These are phyloP conservation scores for Monopterus albus DNA, from an alignment of 2,113 vertebrate genomes.

Conservation along the genomic window DNA sequence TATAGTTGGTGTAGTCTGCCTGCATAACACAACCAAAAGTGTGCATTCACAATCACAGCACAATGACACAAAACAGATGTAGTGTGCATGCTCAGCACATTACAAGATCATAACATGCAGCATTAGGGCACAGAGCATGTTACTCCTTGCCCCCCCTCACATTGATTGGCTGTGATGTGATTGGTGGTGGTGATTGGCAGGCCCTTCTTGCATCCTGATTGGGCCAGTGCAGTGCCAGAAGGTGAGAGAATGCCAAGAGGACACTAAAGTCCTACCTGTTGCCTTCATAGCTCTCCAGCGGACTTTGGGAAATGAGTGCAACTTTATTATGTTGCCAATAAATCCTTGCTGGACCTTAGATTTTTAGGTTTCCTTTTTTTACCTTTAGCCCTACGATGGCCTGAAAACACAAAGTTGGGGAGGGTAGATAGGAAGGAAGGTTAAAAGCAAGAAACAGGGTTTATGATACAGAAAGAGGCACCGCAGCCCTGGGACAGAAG, in stretches of 20 bases:
- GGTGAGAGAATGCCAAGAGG: conserved; percentile 38
- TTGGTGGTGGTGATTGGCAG: conserved; percentile 71
- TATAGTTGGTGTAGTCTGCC: neutral
- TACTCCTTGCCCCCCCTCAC: conserved; percentile 48
- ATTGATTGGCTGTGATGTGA: conserved; percentile 67
- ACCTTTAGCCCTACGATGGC: conserved; percentile 94
- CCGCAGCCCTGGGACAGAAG: conserved; percentile 64
- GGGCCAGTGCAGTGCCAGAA: conserved; percentile 65
- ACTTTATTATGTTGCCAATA: conserved; percentile 88
- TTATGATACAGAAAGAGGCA: conserved; percentile 74
- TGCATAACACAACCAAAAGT: conserved; percentile 3
- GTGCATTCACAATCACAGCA: conserved; percentile 33
- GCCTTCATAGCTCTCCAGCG: conserved; percentile 83
- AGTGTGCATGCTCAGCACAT: conserved; percentile 61
- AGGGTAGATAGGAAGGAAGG: conserved; percentile 81
- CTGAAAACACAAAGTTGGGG: conserved; percentile 93
- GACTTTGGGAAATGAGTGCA: conserved; percentile 73
- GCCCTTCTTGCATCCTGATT: conserved; percentile 57
- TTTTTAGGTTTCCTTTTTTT: conserved; percentile 97
- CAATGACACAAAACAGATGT: conserved; percentile 33
- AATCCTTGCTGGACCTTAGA: conserved; percentile 88
- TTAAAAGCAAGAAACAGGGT: conserved; percentile 81
- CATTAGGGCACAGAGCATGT: conserved; percentile 53
- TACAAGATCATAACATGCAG: conserved; percentile 76
- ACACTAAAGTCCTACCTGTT: conserved; percentile 91